Evolutionary conservation across 2,888 invertebrate genomes (phyloP).

Genomic region (Agonopterix arenella): DNA sequence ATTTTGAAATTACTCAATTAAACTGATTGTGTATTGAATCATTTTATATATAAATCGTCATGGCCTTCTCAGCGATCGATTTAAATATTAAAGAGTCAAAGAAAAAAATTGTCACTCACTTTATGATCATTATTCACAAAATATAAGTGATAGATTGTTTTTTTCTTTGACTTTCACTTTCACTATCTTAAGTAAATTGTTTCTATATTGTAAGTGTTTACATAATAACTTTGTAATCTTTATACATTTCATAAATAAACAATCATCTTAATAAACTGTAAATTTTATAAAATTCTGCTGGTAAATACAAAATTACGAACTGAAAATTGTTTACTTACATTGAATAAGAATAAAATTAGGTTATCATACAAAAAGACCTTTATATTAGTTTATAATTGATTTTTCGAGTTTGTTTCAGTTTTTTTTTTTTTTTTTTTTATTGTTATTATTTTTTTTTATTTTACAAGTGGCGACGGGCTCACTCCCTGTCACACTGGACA

Average conservation of each 20-base stretch:
- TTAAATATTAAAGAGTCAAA: neutral
- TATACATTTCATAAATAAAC: slow-evolving; percentile 3
- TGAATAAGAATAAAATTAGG: too few species aligned
- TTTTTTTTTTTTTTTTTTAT: too few species aligned
- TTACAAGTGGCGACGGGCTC: too few species aligned
- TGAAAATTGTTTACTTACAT: too few species aligned
- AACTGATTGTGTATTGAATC: neutral
- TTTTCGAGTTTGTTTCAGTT: too few species aligned
- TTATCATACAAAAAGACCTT: too few species aligned
- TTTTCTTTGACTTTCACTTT: slow-evolving; percentile 1
- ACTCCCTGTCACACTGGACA: too few species aligned
- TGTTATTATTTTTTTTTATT: neutral
- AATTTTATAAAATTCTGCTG: neutral
- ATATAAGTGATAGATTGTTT: neutral
- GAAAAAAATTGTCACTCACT: neutral
- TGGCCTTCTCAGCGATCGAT: slow-evolving; percentile 3
- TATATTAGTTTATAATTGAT: neutral
- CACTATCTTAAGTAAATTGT: slow-evolving; percentile 1
- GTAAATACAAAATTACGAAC: slow-evolving; percentile 1
- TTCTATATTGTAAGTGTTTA: slow-evolving; percentile 2
- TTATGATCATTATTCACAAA: neutral
- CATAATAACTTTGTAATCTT: slow-evolving; percentile 2
- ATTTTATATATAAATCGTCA: neutral
- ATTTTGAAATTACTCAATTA: neutral
- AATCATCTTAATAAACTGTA: neutral